Percentiles rank a stretch among this genome's conserved stretches.
Evolutionary conservation across 2,113 vertebrate species (phyloP).

Genomic region (Tonatia bakeri): DNA sequence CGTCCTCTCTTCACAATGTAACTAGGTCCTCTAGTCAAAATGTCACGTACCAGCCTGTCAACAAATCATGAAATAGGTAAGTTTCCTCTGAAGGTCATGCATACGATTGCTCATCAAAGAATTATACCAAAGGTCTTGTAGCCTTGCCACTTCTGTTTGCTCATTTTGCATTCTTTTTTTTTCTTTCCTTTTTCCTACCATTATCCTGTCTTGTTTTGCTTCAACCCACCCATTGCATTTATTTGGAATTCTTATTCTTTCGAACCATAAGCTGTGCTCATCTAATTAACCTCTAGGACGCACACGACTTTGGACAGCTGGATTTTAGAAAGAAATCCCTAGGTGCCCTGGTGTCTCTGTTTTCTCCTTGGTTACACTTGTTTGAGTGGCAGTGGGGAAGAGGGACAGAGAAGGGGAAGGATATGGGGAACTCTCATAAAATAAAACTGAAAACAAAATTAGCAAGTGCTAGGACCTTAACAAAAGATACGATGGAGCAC

Average conservation of each 20-base stretch:
- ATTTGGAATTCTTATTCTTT: not conserved
- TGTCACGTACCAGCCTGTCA: constrained; percentile 81
- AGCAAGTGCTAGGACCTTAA: not conserved
- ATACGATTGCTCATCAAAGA: constrained; percentile 77
- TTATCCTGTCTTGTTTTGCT: not conserved
- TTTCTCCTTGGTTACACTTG: not conserved
- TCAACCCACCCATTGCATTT: not conserved
- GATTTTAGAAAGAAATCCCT: not conserved
- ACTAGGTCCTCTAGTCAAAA: constrained; percentile 82
- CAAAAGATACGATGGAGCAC: not conserved
- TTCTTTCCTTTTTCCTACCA: not conserved
- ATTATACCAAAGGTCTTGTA: constrained; percentile 59
- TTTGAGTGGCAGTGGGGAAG: not conserved
- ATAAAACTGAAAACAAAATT: not conserved
- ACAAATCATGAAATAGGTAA: constrained; percentile 81
- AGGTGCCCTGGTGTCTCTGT: not conserved
- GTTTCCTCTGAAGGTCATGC: constrained; percentile 73
- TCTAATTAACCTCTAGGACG: not conserved
- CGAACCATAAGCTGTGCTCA: not conserved
- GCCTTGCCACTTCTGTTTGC: constrained; percentile 40
- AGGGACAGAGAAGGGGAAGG: not conserved
- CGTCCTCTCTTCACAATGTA: constrained; percentile 80
- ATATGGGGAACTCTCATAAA: not conserved
- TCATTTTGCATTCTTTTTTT: constrained; percentile 25
- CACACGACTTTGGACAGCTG: not conserved